Conservation (phyloP, 2,113 vertebrate species). For the Gymnorhina tibicen region DNA sequence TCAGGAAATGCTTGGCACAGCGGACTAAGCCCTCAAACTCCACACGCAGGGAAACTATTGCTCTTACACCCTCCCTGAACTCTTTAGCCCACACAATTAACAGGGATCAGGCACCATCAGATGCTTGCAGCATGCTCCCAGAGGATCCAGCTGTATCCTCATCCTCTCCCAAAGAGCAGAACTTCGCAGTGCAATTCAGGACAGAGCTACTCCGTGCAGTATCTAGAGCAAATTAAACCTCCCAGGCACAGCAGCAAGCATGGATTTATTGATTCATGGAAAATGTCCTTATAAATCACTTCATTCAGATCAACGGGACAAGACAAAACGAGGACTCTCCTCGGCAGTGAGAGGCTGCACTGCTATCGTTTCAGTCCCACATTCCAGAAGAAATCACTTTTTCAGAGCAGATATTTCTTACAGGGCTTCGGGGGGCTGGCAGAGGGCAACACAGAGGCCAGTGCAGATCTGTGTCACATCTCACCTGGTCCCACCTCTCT, state of each 20-base stretch:
- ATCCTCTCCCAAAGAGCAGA: not conserved
- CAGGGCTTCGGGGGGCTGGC: accelerated
- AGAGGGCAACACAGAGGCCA: not conserved
- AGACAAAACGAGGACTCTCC: conserved; percentile 10
- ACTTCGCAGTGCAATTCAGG: not conserved
- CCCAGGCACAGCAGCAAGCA: conserved; percentile 18
- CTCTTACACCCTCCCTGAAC: not conserved
- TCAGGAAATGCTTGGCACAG: not conserved
- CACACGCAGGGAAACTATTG: not conserved
- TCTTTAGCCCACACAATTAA: not conserved
- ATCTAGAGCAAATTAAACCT: conserved; percentile 47
- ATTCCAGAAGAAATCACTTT: not conserved
- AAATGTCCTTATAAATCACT: conserved; percentile 37
- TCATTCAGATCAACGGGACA: not conserved
- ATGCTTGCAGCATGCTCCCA: not conserved
- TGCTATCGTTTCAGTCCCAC: not conserved
- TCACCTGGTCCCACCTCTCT: not conserved
- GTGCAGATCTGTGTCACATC: not conserved
- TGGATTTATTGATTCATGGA: conserved; percentile 49
- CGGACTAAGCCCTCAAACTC: not conserved
- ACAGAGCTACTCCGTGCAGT: not conserved
- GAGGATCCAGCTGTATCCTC: not conserved
- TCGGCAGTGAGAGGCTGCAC: not conserved
- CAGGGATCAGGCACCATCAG: not conserved
- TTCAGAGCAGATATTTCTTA: not conserved